phyloP scores from a whole-genome alignment of 2,888 invertebrate genomes.

The Marasmarcha lunaedactyla region DNA sequence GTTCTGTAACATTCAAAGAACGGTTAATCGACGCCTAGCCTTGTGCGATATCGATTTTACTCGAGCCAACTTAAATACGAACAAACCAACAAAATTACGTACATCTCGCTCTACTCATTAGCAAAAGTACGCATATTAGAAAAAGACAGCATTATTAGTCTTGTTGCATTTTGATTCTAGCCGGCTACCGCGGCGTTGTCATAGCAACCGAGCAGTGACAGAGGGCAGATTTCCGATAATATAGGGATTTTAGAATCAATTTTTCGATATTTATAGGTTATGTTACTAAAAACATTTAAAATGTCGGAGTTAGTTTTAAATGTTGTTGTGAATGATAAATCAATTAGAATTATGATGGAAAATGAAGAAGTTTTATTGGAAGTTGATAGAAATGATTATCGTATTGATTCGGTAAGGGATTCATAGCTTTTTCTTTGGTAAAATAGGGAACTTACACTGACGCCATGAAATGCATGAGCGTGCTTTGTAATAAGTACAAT shows the following conservation, averaged over 20 bases:
- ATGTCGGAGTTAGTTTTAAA: slow-evolving; percentile 37
- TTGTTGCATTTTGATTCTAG: slow-evolving; percentile 22
- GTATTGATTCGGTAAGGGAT: slow-evolving; percentile 42
- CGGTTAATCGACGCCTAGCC: slow-evolving; percentile 70
- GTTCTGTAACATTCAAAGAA: slow-evolving; percentile 18
- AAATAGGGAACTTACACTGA: too few species aligned
- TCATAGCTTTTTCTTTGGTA: slow-evolving; percentile 16
- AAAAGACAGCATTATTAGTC: slow-evolving; percentile 20
- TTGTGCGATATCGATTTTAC: slow-evolving; percentile 71
- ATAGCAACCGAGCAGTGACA: slow-evolving; percentile 40
- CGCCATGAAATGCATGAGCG: too few species aligned
- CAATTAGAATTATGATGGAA: slow-evolving; percentile 24
- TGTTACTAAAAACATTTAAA: slow-evolving; percentile 42
- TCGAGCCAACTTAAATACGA: slow-evolving; percentile 37
- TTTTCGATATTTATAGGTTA: slow-evolving; percentile 19
- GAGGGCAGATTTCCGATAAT: slow-evolving; percentile 62
- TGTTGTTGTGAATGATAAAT: slow-evolving; percentile 26
- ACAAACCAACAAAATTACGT: slow-evolving; percentile 20
- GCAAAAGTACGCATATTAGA: slow-evolving; percentile 17
- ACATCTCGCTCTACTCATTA: slow-evolving; percentile 24
- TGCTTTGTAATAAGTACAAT: too few species aligned
- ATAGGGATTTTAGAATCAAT: background rate
- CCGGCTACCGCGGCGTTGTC: slow-evolving; percentile 40
- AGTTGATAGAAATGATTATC: slow-evolving; percentile 23
- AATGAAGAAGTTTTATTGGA: slow-evolving; percentile 18